Evolutionary conservation across 2,797 vertebrate genomes (phyloP), one percentile per base, ranked within the genome.

Genomic region (Cryptoblepharus egeriae): DNA sequence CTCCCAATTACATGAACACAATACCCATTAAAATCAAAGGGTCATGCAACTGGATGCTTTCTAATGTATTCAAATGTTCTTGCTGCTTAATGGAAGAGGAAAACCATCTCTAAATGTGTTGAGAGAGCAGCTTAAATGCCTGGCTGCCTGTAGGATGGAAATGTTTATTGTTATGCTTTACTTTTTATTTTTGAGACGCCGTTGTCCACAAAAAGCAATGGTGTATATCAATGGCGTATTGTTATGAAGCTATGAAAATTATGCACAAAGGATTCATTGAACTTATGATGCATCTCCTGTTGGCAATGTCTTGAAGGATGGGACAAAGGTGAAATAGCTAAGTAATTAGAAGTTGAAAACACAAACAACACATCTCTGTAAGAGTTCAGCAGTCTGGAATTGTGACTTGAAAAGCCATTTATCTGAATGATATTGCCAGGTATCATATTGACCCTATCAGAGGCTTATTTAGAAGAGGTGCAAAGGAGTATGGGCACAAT

Each of bases 241-340:
- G 77, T 89, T 30, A 85, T 81, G 75, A 78, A 70, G 71, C 79
- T 89, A 77, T 35, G 20, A 22, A 77, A 87, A 85, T 79, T 37
- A 65, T 4, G n/a, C 57, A 85, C 6, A 77, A 16, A 82, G 49
- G 39, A 71, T 85, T 28, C 65, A 78, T 81, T 76, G 87, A 12
- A 11, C 71, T 84, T 88, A 39, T n/a, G 58, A 1, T 61, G 70
- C 35, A 70, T 57, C 32, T 84, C 80, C 30, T 84, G 13, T 12
- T 85, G 75, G 49, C 81, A 87, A 80, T 49, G 20, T 0, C 79
- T 37, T 83, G 89, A 71, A 64, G 85, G 86, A 84, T 86, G 70
- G 83, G 52, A 60, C 77, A 69, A 70, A 72, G 2, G 22, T 52
- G 30, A 1, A 28, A 35, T 55, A 52, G 6, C 63, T 83, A 90